Evolutionary conservation across 2,888 invertebrate species (phyloP).

Genomic region (Camptogramma bilineatum): DNA sequence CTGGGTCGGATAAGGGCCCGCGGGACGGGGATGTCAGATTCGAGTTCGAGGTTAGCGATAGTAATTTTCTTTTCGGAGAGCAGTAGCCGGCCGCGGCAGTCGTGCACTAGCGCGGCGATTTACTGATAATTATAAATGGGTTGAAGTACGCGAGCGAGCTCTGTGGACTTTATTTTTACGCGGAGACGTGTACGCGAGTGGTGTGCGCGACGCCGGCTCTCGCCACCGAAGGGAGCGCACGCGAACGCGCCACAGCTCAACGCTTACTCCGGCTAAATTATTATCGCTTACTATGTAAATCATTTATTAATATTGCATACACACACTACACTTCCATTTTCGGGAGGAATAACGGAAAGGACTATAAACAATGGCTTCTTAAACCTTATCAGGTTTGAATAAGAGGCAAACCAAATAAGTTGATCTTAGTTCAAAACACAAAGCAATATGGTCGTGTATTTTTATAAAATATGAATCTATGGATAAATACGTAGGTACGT

Average conservation of each 20-base stretch:
- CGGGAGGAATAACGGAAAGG: slow-evolving; percentile 75
- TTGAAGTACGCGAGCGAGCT: slow-evolving; percentile 81
- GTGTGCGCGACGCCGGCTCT: slow-evolving; percentile 69
- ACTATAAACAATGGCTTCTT: slow-evolving; percentile 68
- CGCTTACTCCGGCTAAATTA: slow-evolving; percentile 69
- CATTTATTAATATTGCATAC: slow-evolving; percentile 81
- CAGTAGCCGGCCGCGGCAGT: slow-evolving; percentile 76
- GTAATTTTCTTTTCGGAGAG: slow-evolving; percentile 73
- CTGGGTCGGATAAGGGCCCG: slow-evolving; percentile 65
- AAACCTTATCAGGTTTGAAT: slow-evolving; percentile 60
- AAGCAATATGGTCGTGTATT: slow-evolving; percentile 41
- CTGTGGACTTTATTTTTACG: slow-evolving; percentile 84
- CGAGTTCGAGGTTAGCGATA: slow-evolving; percentile 64
- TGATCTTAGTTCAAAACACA: slow-evolving; percentile 43
- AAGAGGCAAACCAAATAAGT: slow-evolving; percentile 57
- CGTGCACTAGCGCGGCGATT: slow-evolving; percentile 81
- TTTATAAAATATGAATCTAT: slow-evolving; percentile 15
- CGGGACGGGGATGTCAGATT: slow-evolving; percentile 57
- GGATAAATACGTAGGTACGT: slow-evolving; percentile 1
- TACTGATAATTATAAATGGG: slow-evolving; percentile 85
- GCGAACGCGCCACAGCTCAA: slow-evolving; percentile 58
- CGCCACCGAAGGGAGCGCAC: slow-evolving; percentile 71
- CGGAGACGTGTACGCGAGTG: slow-evolving; percentile 80
- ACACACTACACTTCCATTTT: slow-evolving; percentile 71
- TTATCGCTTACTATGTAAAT: slow-evolving; percentile 73